phyloP scores from a whole-genome alignment of 2,797 vertebrate species.

The Danio aesculapii region DNA sequence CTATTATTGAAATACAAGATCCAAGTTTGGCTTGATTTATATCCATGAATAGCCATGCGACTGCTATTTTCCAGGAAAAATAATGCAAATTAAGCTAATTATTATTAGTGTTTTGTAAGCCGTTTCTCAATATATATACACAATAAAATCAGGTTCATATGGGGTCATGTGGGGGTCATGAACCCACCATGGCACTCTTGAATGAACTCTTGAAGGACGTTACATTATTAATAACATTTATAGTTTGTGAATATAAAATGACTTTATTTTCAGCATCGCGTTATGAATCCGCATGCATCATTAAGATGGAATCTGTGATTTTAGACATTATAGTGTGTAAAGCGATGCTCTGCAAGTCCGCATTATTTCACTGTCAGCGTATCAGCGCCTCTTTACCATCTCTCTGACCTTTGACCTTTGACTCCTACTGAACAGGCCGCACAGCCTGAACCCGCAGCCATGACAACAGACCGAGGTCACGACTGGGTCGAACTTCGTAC shows the following conservation, averaged over 20 bases:
- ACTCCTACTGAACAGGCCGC: conserved; percentile 61
- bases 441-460: conserved; percentile 56
- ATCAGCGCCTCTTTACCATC: conserved; percentile 56
- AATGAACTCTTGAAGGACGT: background rate
- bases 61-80: background rate
- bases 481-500: conserved; percentile 54
- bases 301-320: no score
- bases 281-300: background rate
- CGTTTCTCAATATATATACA: conserved; percentile 50
- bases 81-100: background rate
- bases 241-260: no score
- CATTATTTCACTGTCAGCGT: conserved; percentile 19
- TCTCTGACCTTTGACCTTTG: conserved; percentile 73
- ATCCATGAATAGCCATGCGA: background rate
- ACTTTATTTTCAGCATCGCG: background rate
- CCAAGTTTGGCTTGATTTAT: background rate
- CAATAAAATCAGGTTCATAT: conserved; percentile 86
- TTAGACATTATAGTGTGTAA: background rate
- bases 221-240: background rate
- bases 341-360: background rate
- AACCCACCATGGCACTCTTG: conserved; percentile 72
- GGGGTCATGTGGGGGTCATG: conserved; percentile 90
- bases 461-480: conserved; percentile 69
- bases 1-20: background rate
- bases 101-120: background rate